phyloP scores from a whole-genome alignment of 23 tunicate species.

The Halocynthia aurantium region DNA sequence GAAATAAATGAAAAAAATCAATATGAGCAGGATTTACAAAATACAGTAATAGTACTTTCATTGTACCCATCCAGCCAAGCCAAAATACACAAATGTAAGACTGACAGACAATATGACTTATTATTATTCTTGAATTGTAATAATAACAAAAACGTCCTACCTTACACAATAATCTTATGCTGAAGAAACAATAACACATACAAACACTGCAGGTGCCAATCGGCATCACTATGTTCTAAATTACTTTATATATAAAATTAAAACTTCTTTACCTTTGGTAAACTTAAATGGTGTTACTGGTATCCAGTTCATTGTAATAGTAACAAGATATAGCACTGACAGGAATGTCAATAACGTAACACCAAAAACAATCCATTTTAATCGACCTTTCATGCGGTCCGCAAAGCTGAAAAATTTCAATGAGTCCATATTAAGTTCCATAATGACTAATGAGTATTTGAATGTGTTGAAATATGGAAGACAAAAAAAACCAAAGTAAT shows the following conservation, averaged over 20 bases:
- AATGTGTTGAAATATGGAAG: not conserved
- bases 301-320: not conserved
- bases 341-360: not conserved
- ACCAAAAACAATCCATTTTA: slow-evolving; percentile 14
- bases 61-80: too few relatives aligned
- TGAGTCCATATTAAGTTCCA: not conserved
- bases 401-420: not conserved
- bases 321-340: slow-evolving; percentile 2
- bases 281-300: not conserved
- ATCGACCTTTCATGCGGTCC: slow-evolving; percentile 13
- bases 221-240: too few relatives aligned
- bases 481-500: not conserved
- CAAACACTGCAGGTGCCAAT: too few relatives aligned
- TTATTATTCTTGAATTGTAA: too few relatives aligned
- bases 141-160: too few relatives aligned
- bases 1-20: too few relatives aligned
- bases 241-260: not conserved
- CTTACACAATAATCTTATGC: too few relatives aligned
- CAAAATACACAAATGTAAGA: too few relatives aligned
- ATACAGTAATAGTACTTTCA: too few relatives aligned
- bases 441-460: not conserved
- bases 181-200: too few relatives aligned
- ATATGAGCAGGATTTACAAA: too few relatives aligned
- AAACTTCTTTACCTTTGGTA: slow-evolving; percentile 3
- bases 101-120: too few relatives aligned